Conservation (phyloP, 2,113 vertebrate species). For the Gasterosteus aculeatus region DNA sequence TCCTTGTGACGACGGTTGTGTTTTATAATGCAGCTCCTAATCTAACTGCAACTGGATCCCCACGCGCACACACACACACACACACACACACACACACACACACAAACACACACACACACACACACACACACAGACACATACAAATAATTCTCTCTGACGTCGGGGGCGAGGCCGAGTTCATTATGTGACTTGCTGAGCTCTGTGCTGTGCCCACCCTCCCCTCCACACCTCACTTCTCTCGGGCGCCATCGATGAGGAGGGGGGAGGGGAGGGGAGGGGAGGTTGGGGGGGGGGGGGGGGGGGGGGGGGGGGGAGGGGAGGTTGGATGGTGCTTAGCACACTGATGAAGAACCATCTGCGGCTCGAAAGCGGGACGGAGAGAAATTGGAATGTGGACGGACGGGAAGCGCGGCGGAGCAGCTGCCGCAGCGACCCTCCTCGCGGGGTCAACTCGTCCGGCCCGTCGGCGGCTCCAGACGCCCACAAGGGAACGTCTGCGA, state of each 20-base stretch:
- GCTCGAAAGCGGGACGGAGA: neutral
- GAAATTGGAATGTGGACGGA: conserved; percentile 10
- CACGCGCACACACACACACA: neutral
- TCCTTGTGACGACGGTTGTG: conserved; percentile 7
- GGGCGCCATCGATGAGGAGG: neutral
- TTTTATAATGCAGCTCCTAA: conserved; percentile 12
- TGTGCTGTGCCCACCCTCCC: neutral
- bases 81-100: conserved; percentile 3
- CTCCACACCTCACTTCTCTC: conserved; percentile 10
- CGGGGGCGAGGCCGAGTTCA: neutral
- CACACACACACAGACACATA: neutral
- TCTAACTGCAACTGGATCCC: conserved; percentile 11
- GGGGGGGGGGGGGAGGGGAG: neutral
- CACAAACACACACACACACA: neutral
- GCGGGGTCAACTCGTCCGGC: conserved; percentile 9
- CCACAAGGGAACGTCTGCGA: too few species aligned
- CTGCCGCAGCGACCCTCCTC: conserved; percentile 2
- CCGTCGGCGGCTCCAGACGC: neutral
- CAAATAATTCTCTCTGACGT: conserved; percentile 5
- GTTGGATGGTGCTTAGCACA: neutral
- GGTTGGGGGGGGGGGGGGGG: too few species aligned
- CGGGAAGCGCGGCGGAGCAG: too few species aligned
- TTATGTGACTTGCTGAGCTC: neutral
- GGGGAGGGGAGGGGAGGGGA: neutral
- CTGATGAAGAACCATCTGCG: conserved; percentile 16